Evolutionary conservation across 1,140 invertebrate species (phyloP).

Genomic region (Macrobrachium rosenbergii): DNA sequence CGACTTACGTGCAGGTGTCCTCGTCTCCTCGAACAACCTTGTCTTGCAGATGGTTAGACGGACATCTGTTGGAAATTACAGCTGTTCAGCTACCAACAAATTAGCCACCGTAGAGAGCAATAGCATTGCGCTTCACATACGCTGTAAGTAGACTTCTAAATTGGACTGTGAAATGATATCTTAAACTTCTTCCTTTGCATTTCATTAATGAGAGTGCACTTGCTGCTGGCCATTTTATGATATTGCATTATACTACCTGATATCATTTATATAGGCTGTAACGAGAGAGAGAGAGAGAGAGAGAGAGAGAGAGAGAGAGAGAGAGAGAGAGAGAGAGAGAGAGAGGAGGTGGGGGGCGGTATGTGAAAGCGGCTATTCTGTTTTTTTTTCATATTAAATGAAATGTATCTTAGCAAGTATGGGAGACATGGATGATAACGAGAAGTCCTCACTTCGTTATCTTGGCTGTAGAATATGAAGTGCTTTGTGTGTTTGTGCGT

Average conservation of each 20-base stretch:
- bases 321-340: conserved; percentile 22
- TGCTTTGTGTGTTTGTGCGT: neutral
- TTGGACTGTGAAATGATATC: too few species aligned
- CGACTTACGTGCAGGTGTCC: conserved; percentile 76
- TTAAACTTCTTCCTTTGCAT: too few species aligned
- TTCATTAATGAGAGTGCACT: too few species aligned
- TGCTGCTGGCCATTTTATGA: too few species aligned
- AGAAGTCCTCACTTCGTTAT: too few species aligned
- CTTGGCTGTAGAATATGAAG: too few species aligned
- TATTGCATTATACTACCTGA: too few species aligned
- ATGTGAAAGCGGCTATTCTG: neutral
- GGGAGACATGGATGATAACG: too few species aligned
- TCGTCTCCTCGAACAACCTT: conserved; percentile 78
- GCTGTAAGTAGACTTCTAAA: conserved; percentile 72
- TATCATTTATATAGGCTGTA: neutral
- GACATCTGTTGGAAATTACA: conserved; percentile 79
- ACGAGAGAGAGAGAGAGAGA: conserved; percentile 23
- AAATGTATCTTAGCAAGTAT: neutral
- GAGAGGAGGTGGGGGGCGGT: neutral
- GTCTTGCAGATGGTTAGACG: conserved; percentile 78
- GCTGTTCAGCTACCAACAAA: conserved; percentile 75
- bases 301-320: conserved; percentile 43
- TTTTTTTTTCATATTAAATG: neutral
- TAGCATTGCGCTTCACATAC: conserved; percentile 77
- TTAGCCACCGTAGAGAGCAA: conserved; percentile 74